Conservation (phyloP, 2,888 invertebrate species). For the Autographa pulchrina region DNA sequence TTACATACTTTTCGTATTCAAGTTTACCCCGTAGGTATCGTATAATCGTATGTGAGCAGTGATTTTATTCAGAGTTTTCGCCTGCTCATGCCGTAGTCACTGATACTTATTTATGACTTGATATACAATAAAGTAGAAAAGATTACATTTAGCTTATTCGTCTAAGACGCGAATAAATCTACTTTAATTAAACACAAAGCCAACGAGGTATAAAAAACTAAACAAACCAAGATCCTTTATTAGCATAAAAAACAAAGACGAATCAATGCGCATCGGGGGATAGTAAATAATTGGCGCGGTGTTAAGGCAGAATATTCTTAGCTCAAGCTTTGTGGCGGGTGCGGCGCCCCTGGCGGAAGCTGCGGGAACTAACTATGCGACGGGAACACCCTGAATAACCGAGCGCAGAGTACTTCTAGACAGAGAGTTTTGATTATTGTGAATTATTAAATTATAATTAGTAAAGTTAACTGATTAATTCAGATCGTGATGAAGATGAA, state of each 20-base stretch:
- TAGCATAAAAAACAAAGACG: slow-evolving; percentile 52
- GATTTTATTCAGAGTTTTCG: too few species aligned
- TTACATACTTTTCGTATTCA: too few species aligned
- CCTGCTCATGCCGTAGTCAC: too few species aligned
- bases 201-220: slow-evolving; percentile 6
- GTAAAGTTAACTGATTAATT: too few species aligned
- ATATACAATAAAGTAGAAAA: too few species aligned
- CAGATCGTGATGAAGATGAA: too few species aligned
- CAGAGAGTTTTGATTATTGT: slow-evolving; percentile 40
- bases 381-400: slow-evolving; percentile 72
- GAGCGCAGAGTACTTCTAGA: slow-evolving; percentile 60
- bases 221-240: slow-evolving; percentile 27
- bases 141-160: too few species aligned
- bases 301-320: slow-evolving; percentile 68
- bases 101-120: too few species aligned
- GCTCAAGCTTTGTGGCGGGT: slow-evolving; percentile 62
- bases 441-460: not conserved
- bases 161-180: not conserved
- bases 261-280: slow-evolving; percentile 55
- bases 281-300: slow-evolving; percentile 54
- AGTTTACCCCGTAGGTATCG: too few species aligned
- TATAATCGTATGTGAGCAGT: too few species aligned
- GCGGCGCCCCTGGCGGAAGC: slow-evolving; percentile 66
- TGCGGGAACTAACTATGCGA: slow-evolving; percentile 73
- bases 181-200: not conserved